Base-by-base conservation (phyloP, 2,888 invertebrate genomes). In the Petrophora chlorosata region DNA sequence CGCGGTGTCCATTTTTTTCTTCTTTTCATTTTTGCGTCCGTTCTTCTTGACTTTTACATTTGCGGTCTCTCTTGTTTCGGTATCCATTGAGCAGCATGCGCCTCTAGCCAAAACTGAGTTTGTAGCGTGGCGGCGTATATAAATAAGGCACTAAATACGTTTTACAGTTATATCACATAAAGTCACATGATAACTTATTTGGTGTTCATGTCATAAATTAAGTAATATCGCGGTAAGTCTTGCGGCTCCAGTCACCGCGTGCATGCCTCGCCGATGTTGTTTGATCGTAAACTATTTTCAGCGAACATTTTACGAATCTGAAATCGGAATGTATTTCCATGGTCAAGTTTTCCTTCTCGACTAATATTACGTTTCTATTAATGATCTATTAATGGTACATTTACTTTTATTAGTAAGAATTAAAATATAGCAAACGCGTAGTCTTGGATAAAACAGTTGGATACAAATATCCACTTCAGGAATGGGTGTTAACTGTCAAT, bases 71-170 rank as follows among this genome's bases (percentile, higher is more conserved):
- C 76, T 73, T 58, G 63, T 69, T 67, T 76, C 71, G 72, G 80
- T 79, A 85, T 88, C 89, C 89, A 89, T 89, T 79, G 78, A 76
- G 70, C 78, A 75, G 77, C 83, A 85, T 85, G 64, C 74, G 79
- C 63, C 17, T 56, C 39, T 41, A 59, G 53, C 56, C 56, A 67
- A 71, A 71, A 67, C 57, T 66, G 67, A 61, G 45, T 56, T 49
- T 49, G 50, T 70, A 67, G 53, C 67, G 56, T 69, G 70, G 60
- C 61, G 59, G 53, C 42, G 61, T 64, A 59, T 62, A 63, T 45
- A 59, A 46, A 45, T 64, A 73, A 73, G 70, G 69, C 72, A 76
- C 73, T 70, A 51, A 50, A 41, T 65, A 51, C 26, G 39, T 68
- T 67, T 63, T 59, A 64, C 62, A 70, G 53, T 65, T 63, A 67